Evolutionary conservation across 2,797 vertebrate species (phyloP).

Genomic region (Spondyliosoma cantharus): DNA sequence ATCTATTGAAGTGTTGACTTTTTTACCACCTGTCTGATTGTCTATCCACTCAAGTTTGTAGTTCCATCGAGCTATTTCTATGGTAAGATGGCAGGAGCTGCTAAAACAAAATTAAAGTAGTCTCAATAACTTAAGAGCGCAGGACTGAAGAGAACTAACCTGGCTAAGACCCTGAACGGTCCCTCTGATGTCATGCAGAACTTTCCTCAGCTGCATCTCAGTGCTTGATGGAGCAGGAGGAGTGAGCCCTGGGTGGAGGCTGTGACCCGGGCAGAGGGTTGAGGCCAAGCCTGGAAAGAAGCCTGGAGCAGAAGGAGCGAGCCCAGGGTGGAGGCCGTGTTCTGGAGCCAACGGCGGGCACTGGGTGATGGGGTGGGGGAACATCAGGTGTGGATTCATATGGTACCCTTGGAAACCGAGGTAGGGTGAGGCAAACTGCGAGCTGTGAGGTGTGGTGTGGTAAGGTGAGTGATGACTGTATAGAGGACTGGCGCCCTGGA

Average conservation of each 20-base stretch:
- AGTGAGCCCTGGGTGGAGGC: slow-evolving; percentile 25
- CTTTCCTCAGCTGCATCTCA: slow-evolving; percentile 94
- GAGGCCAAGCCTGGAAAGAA: slow-evolving; percentile 30
- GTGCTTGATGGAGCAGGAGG: slow-evolving; percentile 82
- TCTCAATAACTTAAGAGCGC: background rate
- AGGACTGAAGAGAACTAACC: slow-evolving; percentile 72
- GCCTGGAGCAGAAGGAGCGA: slow-evolving; percentile 28
- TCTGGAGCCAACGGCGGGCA: slow-evolving; percentile 30
- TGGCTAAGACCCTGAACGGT: slow-evolving; percentile 92
- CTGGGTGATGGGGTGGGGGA: slow-evolving; percentile 6
- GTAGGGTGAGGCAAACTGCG: slow-evolving; percentile 50
- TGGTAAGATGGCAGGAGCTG: too few relatives aligned
- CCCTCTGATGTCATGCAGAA: slow-evolving; percentile 93
- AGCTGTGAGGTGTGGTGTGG: slow-evolving; percentile 17
- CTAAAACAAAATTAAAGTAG: background rate
- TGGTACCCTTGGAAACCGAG: slow-evolving; percentile 49
- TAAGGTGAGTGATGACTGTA: slow-evolving; percentile 47
- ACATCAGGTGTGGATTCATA: slow-evolving; percentile 28
- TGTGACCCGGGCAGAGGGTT: background rate
- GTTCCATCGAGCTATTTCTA: too few relatives aligned
- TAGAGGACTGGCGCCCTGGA: slow-evolving; percentile 34
- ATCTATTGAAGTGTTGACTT: too few relatives aligned
- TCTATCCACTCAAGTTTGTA: too few relatives aligned
- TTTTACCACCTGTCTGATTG: too few relatives aligned
- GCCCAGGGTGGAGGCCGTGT: slow-evolving; percentile 25